Evolutionary conservation across 2,113 vertebrate species (phyloP), one percentile per base, ranked within the genome.

Genomic region (Hippoglossus stenolepis): DNA sequence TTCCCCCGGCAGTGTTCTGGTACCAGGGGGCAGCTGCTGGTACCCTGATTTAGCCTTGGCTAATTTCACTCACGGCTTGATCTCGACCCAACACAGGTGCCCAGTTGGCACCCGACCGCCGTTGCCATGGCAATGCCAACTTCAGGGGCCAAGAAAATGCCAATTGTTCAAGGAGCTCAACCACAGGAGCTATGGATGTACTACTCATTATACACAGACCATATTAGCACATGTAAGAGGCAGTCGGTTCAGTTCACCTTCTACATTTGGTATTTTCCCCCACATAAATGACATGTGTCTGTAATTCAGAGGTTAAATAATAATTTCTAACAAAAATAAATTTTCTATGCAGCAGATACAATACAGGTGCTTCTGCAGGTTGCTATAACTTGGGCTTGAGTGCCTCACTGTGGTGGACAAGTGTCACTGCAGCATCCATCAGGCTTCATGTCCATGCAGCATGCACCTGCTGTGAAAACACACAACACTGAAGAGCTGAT

Each of bases 61-160:
- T 92, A 92, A 91, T 93, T 92, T 90, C 85, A 87, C 88, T 93
- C 90, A 63, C 88, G 35, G 86, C 85, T 87, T 90, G 92, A 91
- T 89, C 88, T 81, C 80, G 60, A 86, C 84, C 88, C 86, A 84
- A 71, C 83, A 61, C 93, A 92, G 91, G 90, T 93, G 91, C 90
- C 86, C 80, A 84, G 75, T 90, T 88, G 86, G 80, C 90, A 82
- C 85, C 82, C 59, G 1, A n/a, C 60, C 7, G 61, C 66, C 21
- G 91, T 94, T 92, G 81, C 91, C 91, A 94, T 93, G 90, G 88
- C 47, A 78, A 94, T 83, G 86, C 69, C 80, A 90, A 79, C 81
- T 85, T 80, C 68, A 65, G 80, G 68, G 79, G 77, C 88, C 80
- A 80, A 73, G 71, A 72, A 86, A 88, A 80, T 79, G 85, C 71